These are phyloP conservation scores for Ooceraea biroi DNA, from an alignment of 1,140 invertebrate genomes.

Conservation along the genomic window DNA sequence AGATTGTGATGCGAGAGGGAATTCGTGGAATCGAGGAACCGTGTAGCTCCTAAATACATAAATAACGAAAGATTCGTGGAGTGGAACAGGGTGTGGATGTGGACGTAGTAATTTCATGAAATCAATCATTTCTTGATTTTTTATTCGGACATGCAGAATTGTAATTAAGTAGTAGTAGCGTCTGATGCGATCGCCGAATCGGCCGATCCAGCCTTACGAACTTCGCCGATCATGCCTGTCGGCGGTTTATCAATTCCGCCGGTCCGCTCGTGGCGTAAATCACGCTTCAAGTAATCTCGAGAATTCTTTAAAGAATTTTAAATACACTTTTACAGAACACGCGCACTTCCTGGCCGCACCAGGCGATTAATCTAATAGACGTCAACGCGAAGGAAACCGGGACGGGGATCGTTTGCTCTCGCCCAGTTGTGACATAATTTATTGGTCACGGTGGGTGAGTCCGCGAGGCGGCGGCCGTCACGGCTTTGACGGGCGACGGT, in stretches of 20 bases:
- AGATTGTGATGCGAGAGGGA: slow-evolving; percentile 32
- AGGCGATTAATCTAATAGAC: slow-evolving; percentile 21
- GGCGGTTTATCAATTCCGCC: too few species aligned
- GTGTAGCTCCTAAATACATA: neutral
- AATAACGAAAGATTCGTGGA: slow-evolving; percentile 10
- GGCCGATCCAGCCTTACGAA: too few species aligned
- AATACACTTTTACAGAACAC: neutral
- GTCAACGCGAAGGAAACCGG: neutral
- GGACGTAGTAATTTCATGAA: too few species aligned
- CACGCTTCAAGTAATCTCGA: neutral
- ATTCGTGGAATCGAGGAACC: slow-evolving; percentile 34
- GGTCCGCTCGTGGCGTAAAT: neutral
- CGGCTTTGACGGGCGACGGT: slow-evolving; percentile 37
- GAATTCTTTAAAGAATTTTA: too few species aligned
- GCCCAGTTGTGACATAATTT: slow-evolving; percentile 35
- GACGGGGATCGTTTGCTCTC: slow-evolving; percentile 43
- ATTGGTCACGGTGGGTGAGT: slow-evolving; percentile 39
- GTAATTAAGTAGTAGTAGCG: too few species aligned
- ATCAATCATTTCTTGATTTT: too few species aligned
- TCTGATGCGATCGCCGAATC: too few species aligned
- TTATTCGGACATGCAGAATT: too few species aligned
- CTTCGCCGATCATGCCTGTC: too few species aligned
- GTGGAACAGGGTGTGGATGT: too few species aligned
- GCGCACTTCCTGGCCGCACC: neutral
- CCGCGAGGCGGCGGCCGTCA: slow-evolving; percentile 39